Evolutionary conservation across 2,797 vertebrate species (phyloP).

Genomic region (Pangasius mekongensis): DNA sequence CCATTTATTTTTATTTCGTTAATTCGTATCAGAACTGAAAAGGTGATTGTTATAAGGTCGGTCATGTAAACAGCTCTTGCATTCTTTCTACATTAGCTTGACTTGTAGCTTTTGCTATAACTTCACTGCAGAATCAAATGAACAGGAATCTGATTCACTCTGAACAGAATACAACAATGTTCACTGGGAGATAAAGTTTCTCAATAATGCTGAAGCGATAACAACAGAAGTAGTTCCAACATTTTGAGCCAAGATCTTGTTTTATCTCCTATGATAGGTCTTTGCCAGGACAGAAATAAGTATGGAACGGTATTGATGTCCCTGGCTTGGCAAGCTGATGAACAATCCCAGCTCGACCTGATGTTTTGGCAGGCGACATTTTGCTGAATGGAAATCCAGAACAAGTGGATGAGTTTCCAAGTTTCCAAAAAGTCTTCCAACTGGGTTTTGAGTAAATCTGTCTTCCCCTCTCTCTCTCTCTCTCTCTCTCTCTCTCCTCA

Average conservation of each 20-base stretch:
- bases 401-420: not conserved
- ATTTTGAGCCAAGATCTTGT: slow-evolving; percentile 3
- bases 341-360: not conserved
- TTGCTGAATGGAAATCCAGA: slow-evolving; percentile 23
- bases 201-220: not conserved
- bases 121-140: not conserved
- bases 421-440: slow-evolving; percentile 8
- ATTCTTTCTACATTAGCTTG: not conserved
- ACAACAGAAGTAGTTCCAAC: not conserved
- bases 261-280: slow-evolving; percentile 11
- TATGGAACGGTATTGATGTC: not conserved
- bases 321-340: not conserved
- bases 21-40: not conserved
- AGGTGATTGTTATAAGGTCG: not conserved
- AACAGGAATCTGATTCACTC: not conserved
- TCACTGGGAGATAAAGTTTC: not conserved
- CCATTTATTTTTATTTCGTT: no score
- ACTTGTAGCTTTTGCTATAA: not conserved
- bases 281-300: not conserved
- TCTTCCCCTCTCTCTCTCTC: not conserved
- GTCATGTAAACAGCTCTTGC: not conserved
- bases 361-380: not conserved
- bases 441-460: not conserved
- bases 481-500: slow-evolving; percentile 56
- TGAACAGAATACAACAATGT: not conserved